Evolutionary conservation across 2,113 vertebrate species (phyloP), one percentile per base, ranked within the genome.

Genomic region (Lucifuga dentata): DNA sequence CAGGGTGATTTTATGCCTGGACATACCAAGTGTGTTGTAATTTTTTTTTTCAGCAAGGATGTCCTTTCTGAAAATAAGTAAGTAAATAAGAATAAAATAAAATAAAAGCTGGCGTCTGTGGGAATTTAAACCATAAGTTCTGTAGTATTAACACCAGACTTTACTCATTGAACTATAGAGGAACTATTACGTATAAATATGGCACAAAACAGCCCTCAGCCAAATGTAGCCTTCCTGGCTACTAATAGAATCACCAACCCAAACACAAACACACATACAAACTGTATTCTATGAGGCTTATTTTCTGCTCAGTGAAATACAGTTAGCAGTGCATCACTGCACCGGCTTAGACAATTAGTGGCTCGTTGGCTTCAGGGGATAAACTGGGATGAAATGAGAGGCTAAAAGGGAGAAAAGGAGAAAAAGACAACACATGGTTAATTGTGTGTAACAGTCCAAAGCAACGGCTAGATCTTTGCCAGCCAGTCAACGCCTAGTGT

Each of bases 301-400:
- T 80, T 80, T 87, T 68, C 70, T 78, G 71, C 66, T 74, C 64
- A 86, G 68, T 70, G 59, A 75, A 78, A 73, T 77, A 41, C 35
- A 24, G 36, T 86, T 78, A 78, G 75, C 38, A 70, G 50, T 80
- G 75, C 83, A 74, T 85, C 66, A 85, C 11, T 71, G 58, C 64
- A 2, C 60, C 60, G 55, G 41, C 56, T 60, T 60, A 40, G 45
- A 50, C 67, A 83, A 84, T 87, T 85, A 80, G 77, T 56, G 20
- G 69, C 20, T 71, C 46, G 50, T 17, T 79, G 53, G 68, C 65
- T 85, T 78, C 49, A 60, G 48, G 65, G 76, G 59, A 68, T 71
- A 43, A 75, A 80, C 23, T 36, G 58, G 46, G 56, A 50, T 60
- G 43, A 81, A 79, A 75, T 67, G 21, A 60, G 32, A 58, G 48